phyloP scores from a whole-genome alignment of 2,888 invertebrate genomes.

The Xestoiulus laeticollis region DNA sequence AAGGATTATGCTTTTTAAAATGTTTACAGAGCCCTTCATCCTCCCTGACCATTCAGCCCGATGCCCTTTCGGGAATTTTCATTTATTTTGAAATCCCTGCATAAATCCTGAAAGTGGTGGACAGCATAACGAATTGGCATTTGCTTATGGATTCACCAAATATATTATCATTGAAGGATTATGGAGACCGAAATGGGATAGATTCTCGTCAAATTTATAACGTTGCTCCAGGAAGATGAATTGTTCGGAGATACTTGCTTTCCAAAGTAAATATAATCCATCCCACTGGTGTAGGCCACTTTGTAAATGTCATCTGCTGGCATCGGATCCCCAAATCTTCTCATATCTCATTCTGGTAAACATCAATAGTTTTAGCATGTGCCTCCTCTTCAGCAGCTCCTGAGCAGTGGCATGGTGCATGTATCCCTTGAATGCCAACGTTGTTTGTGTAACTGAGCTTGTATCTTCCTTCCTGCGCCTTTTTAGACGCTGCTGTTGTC shows the following conservation, averaged over 20 bases:
- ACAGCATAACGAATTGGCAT: background rate
- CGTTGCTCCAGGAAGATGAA: background rate
- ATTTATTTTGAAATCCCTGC: slow-evolving; percentile 10
- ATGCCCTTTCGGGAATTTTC: background rate
- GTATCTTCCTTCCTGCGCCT: background rate
- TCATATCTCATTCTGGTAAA: background rate
- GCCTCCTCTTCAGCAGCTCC: background rate
- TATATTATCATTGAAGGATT: slow-evolving; percentile 1
- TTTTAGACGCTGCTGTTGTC: slow-evolving; percentile 3
- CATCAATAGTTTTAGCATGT: background rate
- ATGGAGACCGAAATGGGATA: background rate
- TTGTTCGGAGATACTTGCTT: slow-evolving; percentile 19
- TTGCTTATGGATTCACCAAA: background rate
- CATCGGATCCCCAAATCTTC: slow-evolving; percentile 19
- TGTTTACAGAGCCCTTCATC: background rate
- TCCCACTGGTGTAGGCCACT: slow-evolving; percentile 3
- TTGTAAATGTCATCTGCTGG: slow-evolving; percentile 26
- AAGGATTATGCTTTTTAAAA: background rate
- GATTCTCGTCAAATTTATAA: background rate
- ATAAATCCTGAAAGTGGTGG: background rate
- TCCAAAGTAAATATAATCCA: slow-evolving; percentile 26
- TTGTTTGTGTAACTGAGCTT: slow-evolving; percentile 7
- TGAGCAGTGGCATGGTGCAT: background rate
- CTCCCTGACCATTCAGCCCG: background rate
- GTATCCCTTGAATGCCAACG: slow-evolving; percentile 1